Evolutionary conservation across 2,888 invertebrate genomes (phyloP), one percentile per base, ranked within the genome.

Genomic region (Eugnorisma glareosa): DNA sequence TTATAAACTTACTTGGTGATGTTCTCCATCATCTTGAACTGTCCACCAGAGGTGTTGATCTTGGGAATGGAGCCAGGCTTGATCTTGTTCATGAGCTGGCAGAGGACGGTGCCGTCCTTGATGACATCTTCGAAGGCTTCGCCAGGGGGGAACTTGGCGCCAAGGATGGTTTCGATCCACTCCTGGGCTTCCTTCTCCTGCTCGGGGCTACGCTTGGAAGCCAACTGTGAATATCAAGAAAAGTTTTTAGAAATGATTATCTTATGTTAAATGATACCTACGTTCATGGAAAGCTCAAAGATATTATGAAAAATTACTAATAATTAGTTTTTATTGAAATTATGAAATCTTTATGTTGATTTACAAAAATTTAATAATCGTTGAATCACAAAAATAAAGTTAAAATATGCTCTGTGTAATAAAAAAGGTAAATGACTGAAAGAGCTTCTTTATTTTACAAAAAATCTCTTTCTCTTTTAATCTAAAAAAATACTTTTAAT

Each of bases 1-100:
- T 5, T 28, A 13, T 2, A 35, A 10, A 96, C 98, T 97, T 94
- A 99, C 98, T 98, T 97, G 97, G 99, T 99, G 95, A 99, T 99
- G 97, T 99, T 99, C 96, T 99, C 99, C 99, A 99, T 99, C 98
- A 99, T 98, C 94, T 99, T 99, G 98, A 99, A 99, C 94, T 99
- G 99, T 93, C 99, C 99, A 89, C 99, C 99, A 68, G 98, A 97
- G 89, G 98, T 98, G 97, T 99, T 99, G 97, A 99, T 98, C 96
- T 99, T 99, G 92, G 97, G 93, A 82, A 99, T 97, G 85, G 98
- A 97, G 90, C 99, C 99, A 68, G 99, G 99, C 87, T 97, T 97
- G 89, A 99, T 96, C 94, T 98, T 99, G 97, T 99, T 99, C 97
- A 99, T 99, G 91, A 99, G 96, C 92, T 98, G 98, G 97, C 99